phyloP scores from a whole-genome alignment of 2,113 vertebrate species.

The Tretioscincus oriximinensis region DNA sequence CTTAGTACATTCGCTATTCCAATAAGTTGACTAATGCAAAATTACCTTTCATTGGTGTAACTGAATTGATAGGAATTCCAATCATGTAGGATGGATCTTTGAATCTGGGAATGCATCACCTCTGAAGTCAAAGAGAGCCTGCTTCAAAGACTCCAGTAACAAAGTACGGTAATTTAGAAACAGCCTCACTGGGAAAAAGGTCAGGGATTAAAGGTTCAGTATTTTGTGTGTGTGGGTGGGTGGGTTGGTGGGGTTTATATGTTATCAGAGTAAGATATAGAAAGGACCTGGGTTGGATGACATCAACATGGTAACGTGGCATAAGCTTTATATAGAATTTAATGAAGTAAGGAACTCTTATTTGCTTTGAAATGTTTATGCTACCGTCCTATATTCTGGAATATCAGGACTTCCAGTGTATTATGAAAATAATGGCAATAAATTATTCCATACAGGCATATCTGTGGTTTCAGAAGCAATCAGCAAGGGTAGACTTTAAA shows the following conservation, averaged over 20 bases:
- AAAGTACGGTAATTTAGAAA: not conserved
- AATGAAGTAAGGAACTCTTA: constrained; percentile 4
- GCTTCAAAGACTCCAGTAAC: not conserved
- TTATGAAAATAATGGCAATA: constrained; percentile 39
- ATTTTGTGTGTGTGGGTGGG: too few relatives aligned
- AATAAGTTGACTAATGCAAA: too few relatives aligned
- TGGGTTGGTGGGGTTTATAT: not conserved
- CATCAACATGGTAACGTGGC: not conserved
- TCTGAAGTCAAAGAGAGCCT: not conserved
- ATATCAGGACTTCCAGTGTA: constrained; percentile 14
- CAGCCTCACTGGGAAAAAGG: not conserved
- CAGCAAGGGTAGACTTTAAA: constrained; percentile 40
- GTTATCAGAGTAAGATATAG: not conserved
- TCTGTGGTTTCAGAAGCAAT: constrained; percentile 29
- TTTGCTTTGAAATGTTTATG: not conserved
- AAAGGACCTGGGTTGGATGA: not conserved
- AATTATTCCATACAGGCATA: constrained; percentile 38
- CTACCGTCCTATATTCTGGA: not conserved
- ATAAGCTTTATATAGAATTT: not conserved
- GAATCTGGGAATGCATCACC: not conserved
- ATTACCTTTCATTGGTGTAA: too few relatives aligned
- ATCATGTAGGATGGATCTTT: too few relatives aligned
- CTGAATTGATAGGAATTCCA: too few relatives aligned
- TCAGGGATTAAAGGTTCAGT: not conserved
- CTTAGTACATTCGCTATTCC: too few relatives aligned